Evolutionary conservation across 2,113 vertebrate genomes (phyloP).

Genomic region (Odontophorus gujanensis): DNA sequence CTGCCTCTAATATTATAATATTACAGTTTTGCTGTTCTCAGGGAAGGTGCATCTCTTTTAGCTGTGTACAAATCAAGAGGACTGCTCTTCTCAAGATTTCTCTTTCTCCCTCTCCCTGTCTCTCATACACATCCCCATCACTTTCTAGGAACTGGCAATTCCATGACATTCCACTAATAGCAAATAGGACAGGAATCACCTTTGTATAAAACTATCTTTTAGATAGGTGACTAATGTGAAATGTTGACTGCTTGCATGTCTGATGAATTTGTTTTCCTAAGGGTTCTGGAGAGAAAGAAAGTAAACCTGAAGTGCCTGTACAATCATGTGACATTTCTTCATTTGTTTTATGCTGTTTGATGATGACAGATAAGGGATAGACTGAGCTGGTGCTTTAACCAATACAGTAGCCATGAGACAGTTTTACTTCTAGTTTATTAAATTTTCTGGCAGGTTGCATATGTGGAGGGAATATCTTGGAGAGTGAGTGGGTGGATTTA

Average conservation of each 20-base stretch:
- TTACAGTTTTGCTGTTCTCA: not conserved
- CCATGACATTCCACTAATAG: conserved; percentile 18
- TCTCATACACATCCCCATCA: not conserved
- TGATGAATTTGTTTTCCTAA: not conserved
- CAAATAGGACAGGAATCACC: not conserved
- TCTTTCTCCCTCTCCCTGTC: not conserved
- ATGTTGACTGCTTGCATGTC: not conserved
- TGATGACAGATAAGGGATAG: not conserved
- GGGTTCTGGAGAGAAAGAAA: not conserved
- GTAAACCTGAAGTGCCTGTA: not conserved
- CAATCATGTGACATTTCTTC: not conserved
- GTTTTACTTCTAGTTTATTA: not conserved
- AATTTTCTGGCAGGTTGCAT: conserved; percentile 39
- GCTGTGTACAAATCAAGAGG: not conserved
- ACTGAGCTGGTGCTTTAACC: not conserved
- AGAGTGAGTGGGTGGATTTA: conserved; percentile 36
- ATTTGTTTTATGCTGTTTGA: not conserved
- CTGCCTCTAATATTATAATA: not conserved
- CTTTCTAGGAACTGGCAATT: not conserved
- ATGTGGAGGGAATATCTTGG: not conserved
- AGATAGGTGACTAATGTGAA: not conserved
- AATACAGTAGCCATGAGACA: not conserved
- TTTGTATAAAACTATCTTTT: not conserved
- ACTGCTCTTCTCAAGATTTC: not conserved
- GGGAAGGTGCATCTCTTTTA: not conserved